Conservation (phyloP, 2,888 invertebrate genomes). For the Pyrrhia umbra region DNA sequence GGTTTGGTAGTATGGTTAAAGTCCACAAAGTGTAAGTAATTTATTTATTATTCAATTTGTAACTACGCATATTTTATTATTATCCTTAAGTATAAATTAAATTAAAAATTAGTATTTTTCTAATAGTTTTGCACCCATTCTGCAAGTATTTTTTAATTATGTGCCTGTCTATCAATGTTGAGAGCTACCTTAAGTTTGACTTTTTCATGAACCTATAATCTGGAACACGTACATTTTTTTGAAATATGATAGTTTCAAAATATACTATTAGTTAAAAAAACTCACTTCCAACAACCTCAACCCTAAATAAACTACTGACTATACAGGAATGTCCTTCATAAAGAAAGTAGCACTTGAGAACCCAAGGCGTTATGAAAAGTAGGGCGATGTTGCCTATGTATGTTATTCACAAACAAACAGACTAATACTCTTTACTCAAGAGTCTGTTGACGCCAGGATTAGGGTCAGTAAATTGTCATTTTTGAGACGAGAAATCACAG, state of each 20-base stretch:
- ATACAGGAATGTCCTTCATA: not conserved
- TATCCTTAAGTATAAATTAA: not conserved
- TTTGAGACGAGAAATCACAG: not conserved
- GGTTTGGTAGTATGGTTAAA: too few species aligned
- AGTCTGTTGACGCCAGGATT: not conserved
- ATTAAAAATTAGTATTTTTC: not conserved
- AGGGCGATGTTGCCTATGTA: not conserved
- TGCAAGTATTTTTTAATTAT: not conserved
- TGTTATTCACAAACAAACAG: not conserved
- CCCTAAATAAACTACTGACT: not conserved
- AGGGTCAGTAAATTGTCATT: not conserved
- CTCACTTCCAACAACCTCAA: not conserved
- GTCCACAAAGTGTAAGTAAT: too few species aligned
- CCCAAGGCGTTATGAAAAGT: not conserved
- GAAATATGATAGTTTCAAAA: too few species aligned
- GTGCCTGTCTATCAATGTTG: too few species aligned
- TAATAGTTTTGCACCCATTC: not conserved
- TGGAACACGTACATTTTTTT: too few species aligned
- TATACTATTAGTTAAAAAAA: too few species aligned
- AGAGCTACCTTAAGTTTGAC: too few species aligned
- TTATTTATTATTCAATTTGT: too few species aligned
- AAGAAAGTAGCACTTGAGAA: constrained; percentile 4
- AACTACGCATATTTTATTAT: too few species aligned
- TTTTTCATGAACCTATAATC: too few species aligned
- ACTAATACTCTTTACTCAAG: not conserved